Evolutionary conservation across 1,140 invertebrate species (phyloP), one percentile per base, ranked within the genome.

Genomic region (Rhagoletis zephyria): DNA sequence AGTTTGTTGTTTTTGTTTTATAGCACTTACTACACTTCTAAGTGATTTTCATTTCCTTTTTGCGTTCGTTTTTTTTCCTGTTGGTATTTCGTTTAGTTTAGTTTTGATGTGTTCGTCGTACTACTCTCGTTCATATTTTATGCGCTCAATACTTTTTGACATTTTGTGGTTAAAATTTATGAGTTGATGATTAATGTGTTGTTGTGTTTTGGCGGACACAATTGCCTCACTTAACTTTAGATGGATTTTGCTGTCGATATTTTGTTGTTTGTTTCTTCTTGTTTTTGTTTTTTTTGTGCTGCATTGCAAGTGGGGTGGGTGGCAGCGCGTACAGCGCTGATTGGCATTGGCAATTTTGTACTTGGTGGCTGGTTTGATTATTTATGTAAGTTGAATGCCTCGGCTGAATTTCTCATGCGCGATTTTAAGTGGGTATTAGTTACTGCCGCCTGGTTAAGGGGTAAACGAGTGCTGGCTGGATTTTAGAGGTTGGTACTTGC

Each of bases 91-190:
- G 12, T 30, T 51, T 77, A 30, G 70, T 59, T 85, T 30, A 30
- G 51, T 60, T 45, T 85, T 63, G 40, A 4, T 85, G 56, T 4
- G 48, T 85, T 61, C 30, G 5, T 42, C 45, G 14, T 45, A n/a
- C n/a, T 56, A n/a, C 56, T 85, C 77, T 85, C 77, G n/a, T 59
- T 19, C 56, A 85, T 86, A 59, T 61, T 56, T 81, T 56, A 56
- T 51, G 74, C 48, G 74, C 48, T 30, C 74, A 81, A 81, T 81
- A 81, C 45, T 74, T 74, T 74, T 74, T 85, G 85, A 63, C 51
- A 63, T 86, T 86, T 86, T 48, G 40, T 63, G 63, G 60, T 86
- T 86, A 51, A 48, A 40, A 65, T 86, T 86, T 61, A 65, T 86
- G 85, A 63, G 63, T 12, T 86, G 45, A 19, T 86, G 85, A 85